These are phyloP conservation scores for Theristicus caerulescens DNA, from an alignment of 2,113 vertebrate genomes.

Conservation along the genomic window DNA sequence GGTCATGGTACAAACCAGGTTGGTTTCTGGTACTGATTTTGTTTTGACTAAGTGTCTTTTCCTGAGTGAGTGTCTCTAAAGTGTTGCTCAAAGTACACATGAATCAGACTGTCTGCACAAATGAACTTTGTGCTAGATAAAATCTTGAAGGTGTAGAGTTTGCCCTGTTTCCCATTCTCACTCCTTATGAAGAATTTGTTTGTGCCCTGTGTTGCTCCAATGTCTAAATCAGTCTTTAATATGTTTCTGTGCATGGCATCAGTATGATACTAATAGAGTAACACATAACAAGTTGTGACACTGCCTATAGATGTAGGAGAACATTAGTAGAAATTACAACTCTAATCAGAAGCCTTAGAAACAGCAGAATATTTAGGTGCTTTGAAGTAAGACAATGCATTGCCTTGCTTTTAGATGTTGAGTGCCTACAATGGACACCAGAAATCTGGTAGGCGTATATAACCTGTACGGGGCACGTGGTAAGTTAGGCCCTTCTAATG, in stretches of 20 bases:
- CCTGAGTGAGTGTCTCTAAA: neutral
- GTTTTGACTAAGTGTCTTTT: neutral
- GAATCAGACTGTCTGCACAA: neutral
- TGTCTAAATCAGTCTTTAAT: neutral
- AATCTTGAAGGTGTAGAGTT: neutral
- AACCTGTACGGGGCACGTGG: accelerated
- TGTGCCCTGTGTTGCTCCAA: neutral
- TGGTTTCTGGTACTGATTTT: neutral
- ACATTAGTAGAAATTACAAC: neutral
- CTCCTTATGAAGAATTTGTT: neutral
- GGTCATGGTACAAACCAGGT: neutral
- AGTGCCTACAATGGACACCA: neutral
- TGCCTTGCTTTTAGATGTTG: neutral
- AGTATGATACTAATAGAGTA: neutral
- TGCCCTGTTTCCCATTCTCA: neutral
- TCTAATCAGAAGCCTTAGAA: neutral
- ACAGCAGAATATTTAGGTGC: neutral
- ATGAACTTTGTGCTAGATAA: neutral
- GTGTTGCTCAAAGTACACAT: neutral
- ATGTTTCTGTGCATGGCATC: neutral
- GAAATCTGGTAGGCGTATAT: neutral
- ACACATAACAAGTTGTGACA: neutral
- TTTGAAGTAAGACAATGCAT: neutral
- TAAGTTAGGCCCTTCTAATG: neutral
- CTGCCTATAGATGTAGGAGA: neutral